Conservation (phyloP, 1,140 invertebrate genomes). For the Drosophila baimaii region DNA sequence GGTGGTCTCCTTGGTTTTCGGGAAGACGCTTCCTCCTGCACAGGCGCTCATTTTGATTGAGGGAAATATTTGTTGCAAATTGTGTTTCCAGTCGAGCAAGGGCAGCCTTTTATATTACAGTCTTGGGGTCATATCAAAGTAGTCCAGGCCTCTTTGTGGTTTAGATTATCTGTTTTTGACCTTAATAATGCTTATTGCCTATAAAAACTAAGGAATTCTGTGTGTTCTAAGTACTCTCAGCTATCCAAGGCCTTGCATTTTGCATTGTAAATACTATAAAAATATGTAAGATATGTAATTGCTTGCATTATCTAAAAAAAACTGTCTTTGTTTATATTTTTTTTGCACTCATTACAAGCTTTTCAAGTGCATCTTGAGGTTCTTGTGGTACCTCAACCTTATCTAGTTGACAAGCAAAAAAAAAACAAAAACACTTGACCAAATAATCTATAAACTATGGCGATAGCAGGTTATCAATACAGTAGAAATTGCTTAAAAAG, state of each 20-base stretch:
- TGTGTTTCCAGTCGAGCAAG: not conserved
- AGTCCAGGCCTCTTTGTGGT: constrained; percentile 9
- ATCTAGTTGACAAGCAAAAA: constrained; percentile 13
- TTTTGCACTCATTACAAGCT: constrained; percentile 10
- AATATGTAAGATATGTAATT: not conserved
- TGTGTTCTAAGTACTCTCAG: too few species aligned
- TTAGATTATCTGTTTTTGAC: not conserved
- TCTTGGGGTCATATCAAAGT: not conserved
- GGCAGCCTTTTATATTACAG: constrained; percentile 16
- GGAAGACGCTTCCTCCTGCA: not conserved
- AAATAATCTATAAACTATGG: constrained; percentile 17
- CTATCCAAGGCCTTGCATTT: not conserved
- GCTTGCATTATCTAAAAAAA: not conserved
- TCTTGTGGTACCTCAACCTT: constrained; percentile 26
- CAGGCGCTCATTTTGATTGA: constrained; percentile 46
- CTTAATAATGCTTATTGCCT: not conserved
- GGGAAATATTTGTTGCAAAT: too few species aligned
- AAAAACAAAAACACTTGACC: constrained; percentile 7
- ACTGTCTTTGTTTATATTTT: not conserved
- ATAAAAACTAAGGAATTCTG: too few species aligned
- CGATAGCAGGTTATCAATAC: constrained; percentile 26
- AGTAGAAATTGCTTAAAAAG: not conserved
- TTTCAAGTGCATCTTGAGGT: constrained; percentile 35
- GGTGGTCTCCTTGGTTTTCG: constrained; percentile 58
- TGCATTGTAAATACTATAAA: not conserved